Evolutionary conservation across 2,113 vertebrate species (phyloP), one percentile per base, ranked within the genome.

Genomic region (Pleuronectes platessa): DNA sequence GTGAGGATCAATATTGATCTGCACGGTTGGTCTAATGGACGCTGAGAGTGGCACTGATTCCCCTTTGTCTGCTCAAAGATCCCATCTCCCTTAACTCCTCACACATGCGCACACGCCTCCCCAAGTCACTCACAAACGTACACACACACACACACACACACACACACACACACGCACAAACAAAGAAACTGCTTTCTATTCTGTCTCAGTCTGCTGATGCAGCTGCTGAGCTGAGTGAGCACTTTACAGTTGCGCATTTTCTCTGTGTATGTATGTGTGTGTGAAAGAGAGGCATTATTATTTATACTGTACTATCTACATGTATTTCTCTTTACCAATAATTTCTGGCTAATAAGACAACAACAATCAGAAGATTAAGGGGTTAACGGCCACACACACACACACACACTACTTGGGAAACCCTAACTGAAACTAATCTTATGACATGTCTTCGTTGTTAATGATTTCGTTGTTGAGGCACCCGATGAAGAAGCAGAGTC

Each of bases 1-100:
- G 78, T 86, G 86, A 82, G 79, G 79, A 92, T 92, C 90, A 85
- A 81, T 94, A 93, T 90, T 91, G 92, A 94, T 94, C 92, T 67
- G 67, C 63, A 66, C 86, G 68, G 82, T 91, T 87, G 69, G 85
- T 85, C 89, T 94, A 94, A 93, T 93, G 91, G 92, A 90, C 4
- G 89, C 88, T 84, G 83, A 90, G 88, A 88, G 90, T 31, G 79
- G 75, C 83, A 83, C 78, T 82, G 89, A 90, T 84, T 90, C 87
- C 82, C 89, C 83, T 86, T 87, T 89, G 86, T 92, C 88, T 89
- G 87, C 74, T 76, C 76, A 78, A 69, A 86, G 81, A 86, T 73
- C 89, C 86, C 82, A 89, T 91, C 90, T 78, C 68, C 79, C 71
- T 71, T 53, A 78, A 80, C 73, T 87, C 83, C 74, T 81, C 76